These are phyloP conservation scores for Leptopilina drosophilae DNA, from an alignment of 2,888 invertebrate species.

Conservation along the genomic window DNA sequence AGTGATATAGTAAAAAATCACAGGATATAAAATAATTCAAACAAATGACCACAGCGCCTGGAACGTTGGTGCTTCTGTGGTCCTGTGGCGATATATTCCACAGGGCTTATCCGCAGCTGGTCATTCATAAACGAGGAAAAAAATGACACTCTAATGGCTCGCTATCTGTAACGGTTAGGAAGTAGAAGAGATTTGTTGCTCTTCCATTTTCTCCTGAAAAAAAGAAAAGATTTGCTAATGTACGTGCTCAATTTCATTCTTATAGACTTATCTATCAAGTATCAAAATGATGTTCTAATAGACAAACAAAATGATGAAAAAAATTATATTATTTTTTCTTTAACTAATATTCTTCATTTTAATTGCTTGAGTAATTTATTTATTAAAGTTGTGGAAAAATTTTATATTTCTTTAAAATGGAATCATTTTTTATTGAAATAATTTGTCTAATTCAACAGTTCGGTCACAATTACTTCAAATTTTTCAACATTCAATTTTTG, in stretches of 20 bases:
- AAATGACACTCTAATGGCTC: slow-evolving; percentile 69
- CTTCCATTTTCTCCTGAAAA: slow-evolving; percentile 49
- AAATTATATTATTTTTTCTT: not conserved
- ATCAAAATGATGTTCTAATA: not conserved
- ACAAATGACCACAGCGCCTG: slow-evolving; percentile 69
- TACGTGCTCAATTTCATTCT: not conserved
- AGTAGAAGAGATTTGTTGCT: slow-evolving; percentile 70
- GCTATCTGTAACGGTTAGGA: slow-evolving; percentile 75
- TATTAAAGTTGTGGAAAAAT: too few relatives aligned
- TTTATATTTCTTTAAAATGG: too few relatives aligned
- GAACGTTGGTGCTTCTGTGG: slow-evolving; percentile 60
- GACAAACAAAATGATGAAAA: not conserved
- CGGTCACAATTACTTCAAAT: too few relatives aligned
- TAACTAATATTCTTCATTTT: too few relatives aligned
- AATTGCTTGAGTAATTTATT: too few relatives aligned
- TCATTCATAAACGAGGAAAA: slow-evolving; percentile 73
- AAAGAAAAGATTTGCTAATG: not conserved
- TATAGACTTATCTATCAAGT: not conserved
- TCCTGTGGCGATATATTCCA: slow-evolving; percentile 69
- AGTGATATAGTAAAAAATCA: slow-evolving; percentile 76
- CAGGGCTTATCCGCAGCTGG: slow-evolving; percentile 74
- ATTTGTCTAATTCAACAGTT: too few relatives aligned
- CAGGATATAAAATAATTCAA: slow-evolving; percentile 76
- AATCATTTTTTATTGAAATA: too few relatives aligned
- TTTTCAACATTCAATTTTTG: too few relatives aligned